A percentile compares a stretch with the other conserved stretches of the same genome.
These are phyloP conservation scores for Rhinichthys klamathensis DNA, from an alignment of 2,113 vertebrate genomes.

Conservation along the genomic window DNA sequence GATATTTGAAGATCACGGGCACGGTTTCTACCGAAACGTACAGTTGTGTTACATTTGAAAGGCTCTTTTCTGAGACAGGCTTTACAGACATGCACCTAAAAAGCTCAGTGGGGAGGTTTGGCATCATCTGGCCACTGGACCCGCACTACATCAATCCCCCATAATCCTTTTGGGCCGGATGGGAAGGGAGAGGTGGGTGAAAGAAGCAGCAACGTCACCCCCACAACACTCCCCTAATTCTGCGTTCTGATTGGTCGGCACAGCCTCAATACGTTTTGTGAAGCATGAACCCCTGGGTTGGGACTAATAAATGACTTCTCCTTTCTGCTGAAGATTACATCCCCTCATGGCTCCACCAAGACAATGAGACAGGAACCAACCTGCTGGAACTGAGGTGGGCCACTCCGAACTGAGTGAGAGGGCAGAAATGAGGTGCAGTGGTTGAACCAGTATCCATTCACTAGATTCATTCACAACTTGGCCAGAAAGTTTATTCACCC, in stretches of 20 bases:
- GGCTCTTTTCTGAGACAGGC: background rate
- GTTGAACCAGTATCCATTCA: constrained; percentile 20
- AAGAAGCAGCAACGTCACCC: constrained; percentile 52
- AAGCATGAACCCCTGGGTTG: constrained; percentile 59
- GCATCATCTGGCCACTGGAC: constrained; percentile 59
- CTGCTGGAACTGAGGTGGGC: constrained; percentile 50
- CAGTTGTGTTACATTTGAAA: constrained; percentile 22
- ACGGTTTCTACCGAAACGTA: background rate
- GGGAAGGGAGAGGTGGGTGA: constrained; percentile 46
- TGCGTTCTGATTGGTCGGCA: constrained; percentile 55
- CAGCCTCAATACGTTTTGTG: constrained; percentile 59
- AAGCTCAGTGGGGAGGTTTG: constrained; percentile 71
- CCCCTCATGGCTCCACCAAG: constrained; percentile 49
- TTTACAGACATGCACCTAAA: constrained; percentile 59
- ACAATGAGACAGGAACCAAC: constrained; percentile 59
- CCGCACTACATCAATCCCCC: constrained; percentile 67
- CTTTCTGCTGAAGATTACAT: constrained; percentile 54
- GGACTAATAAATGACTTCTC: constrained; percentile 61
- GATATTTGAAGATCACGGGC: constrained; percentile 26
- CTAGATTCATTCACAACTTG: constrained; percentile 23
- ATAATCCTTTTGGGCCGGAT: constrained; percentile 67
- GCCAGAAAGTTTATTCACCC: background rate
- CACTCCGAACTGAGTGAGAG: constrained; percentile 31
- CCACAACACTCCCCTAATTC: constrained; percentile 49
- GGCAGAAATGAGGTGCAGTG: constrained; percentile 28